phyloP scores from a whole-genome alignment of 2,113 vertebrate genomes.

The Octodon degus region DNA sequence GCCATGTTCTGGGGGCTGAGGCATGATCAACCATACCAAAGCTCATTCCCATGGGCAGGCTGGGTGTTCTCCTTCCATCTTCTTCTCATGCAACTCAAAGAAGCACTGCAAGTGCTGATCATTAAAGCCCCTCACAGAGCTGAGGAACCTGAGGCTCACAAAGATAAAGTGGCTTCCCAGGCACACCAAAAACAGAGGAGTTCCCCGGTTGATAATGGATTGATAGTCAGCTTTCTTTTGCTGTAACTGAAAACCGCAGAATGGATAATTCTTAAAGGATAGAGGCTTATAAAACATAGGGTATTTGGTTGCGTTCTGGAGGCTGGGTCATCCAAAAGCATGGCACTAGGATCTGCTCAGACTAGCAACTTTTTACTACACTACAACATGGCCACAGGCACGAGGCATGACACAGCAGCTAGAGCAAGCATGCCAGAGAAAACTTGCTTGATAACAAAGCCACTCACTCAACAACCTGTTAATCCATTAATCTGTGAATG shows the following conservation, averaged over 20 bases:
- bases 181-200: not conserved
- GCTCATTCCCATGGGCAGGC: not conserved
- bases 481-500: not conserved
- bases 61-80: not conserved
- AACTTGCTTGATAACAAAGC: not conserved
- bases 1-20: not conserved
- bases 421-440: not conserved
- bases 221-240: not conserved
- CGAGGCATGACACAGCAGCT: not conserved
- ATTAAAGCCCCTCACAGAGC: not conserved
- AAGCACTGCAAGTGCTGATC: not conserved
- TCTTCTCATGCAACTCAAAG: not conserved
- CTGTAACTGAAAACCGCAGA: not conserved
- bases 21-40: rapidly evolving
- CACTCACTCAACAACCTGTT: not conserved
- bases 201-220: not conserved
- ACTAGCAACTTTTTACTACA: not conserved
- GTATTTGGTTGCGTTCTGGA: not conserved
- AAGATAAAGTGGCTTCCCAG: not conserved
- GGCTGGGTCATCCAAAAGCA: not conserved
- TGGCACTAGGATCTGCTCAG: not conserved
- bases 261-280: not conserved
- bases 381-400: not conserved
- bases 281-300: not conserved
- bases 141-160: not conserved